Evolutionary conservation across 1,140 invertebrate genomes (phyloP).

Genomic region (Drosophila funebris): DNA sequence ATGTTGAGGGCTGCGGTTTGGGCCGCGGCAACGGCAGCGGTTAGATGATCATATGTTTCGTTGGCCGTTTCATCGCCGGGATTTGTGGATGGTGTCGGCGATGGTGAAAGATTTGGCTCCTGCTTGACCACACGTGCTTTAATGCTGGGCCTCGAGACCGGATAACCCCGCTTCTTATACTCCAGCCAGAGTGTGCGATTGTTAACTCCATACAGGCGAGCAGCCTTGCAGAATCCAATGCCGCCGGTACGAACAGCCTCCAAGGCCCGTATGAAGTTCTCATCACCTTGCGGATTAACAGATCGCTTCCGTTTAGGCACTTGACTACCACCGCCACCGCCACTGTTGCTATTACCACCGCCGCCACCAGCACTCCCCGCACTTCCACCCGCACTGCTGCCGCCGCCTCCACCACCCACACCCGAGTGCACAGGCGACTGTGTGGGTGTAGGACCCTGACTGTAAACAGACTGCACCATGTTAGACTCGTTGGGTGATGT

Average conservation of each 20-base stretch:
- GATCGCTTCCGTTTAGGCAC: conserved; percentile 86
- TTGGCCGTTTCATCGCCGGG: conserved; percentile 70
- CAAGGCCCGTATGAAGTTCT: conserved; percentile 90
- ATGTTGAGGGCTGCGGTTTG: conserved; percentile 84
- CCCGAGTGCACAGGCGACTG: conserved; percentile 77
- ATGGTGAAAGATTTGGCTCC: conserved; percentile 85
- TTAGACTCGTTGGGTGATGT: conserved; percentile 82
- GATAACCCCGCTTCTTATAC: conserved; percentile 92
- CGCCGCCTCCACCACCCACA: conserved; percentile 41
- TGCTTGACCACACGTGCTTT: conserved; percentile 88
- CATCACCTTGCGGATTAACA: conserved; percentile 90
- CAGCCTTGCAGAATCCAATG: conserved; percentile 93
- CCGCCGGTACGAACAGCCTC: conserved; percentile 92
- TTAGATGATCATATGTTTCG: conserved; percentile 83
- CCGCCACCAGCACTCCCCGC: conserved; percentile 50
- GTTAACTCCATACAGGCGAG: conserved; percentile 91
- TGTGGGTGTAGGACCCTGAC: conserved; percentile 81
- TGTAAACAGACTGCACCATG: conserved; percentile 83
- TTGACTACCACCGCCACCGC: conserved; percentile 82
- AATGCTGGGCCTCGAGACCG: conserved; percentile 89
- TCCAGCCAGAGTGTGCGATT: conserved; percentile 93
- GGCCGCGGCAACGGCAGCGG: conserved; percentile 58
- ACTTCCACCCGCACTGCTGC: conserved; percentile 35
- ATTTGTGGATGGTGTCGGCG: conserved; percentile 83
- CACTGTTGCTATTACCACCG: conserved; percentile 27